Evolutionary conservation across 2,797 vertebrate genomes (phyloP), one percentile per base, ranked within the genome.

Genomic region (Atherinosoma microstoma): DNA sequence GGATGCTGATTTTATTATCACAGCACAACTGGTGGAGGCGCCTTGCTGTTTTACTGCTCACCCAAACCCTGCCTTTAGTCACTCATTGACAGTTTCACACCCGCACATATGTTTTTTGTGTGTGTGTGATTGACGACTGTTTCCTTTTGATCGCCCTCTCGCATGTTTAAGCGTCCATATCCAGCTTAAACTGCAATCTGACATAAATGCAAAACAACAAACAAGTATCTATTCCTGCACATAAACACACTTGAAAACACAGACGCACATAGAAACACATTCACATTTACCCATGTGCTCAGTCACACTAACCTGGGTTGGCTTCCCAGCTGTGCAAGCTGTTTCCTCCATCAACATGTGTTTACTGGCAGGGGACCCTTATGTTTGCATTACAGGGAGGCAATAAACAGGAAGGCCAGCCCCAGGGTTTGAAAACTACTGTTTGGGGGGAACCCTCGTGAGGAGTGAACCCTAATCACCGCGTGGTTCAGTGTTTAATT

Each of bases 311-410:
- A 90, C 89, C 84, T 88, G 80, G 84, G 83, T 91, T 89, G 84
- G 87, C 91, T 90, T 84, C 89, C 90, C 91, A 93, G 92, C 92
- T 93, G 92, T 87, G 92, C 91, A 94, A 95, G 92, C 94, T 94
- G 94, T 93, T 94, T 94, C 88, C 92, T 87, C 85, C 91, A 94
- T 94, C 93, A 94, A 92, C 93, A 94, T 93, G 92, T 94, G 93
- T 93, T 93, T 92, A 91, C 90, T 90, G 83, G 90, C 91, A 89
- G 90, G 89, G 91, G 92, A 92, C 85, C 91, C 92, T 93, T 91
- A 92, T 93, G 91, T 93, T 92, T 94, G 92, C 90, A 90, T 92
- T 92, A 89, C 85, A 75, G 90, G 87, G 86, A 90, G 91, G 88
- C 89, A 91, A 92, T 93, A 92, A 93, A 93, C 88, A 91, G 85